These are phyloP conservation scores for Meloidogyne exigua DNA, from an alignment of 1,140 invertebrate genomes.

Conservation along the genomic window DNA sequence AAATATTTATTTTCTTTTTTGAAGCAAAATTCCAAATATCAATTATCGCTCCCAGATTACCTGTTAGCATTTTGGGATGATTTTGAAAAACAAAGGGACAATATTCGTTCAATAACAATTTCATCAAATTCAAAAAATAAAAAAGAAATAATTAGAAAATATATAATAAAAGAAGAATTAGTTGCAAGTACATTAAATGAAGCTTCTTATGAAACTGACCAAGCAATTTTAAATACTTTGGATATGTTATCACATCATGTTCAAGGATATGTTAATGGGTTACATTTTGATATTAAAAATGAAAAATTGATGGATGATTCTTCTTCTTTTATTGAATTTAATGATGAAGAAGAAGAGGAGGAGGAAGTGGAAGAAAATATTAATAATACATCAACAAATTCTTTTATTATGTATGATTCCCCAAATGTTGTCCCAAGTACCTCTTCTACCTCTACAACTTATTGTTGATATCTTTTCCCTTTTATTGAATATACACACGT, in stretches of 20 bases:
- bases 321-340: neutral
- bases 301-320: neutral
- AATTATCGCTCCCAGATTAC: neutral
- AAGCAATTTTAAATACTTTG: neutral
- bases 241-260: neutral
- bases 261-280: neutral
- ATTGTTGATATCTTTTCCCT: too few species aligned
- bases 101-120: neutral
- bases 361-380: neutral
- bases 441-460: too few species aligned
- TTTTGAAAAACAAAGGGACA: neutral
- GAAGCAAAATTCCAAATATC: neutral
- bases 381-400: too few species aligned
- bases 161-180: constrained; percentile 12
- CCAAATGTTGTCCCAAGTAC: too few species aligned
- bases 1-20: too few species aligned
- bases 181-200: neutral
- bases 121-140: neutral
- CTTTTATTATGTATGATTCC: too few species aligned
- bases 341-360: neutral
- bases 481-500: too few species aligned
- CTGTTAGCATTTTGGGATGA: constrained; percentile 2
- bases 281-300: neutral
- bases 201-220: neutral
- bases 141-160: neutral